These are phyloP conservation scores for Trachelus iudaicus DNA, from an alignment of 2,888 invertebrate genomes.

Conservation along the genomic window DNA sequence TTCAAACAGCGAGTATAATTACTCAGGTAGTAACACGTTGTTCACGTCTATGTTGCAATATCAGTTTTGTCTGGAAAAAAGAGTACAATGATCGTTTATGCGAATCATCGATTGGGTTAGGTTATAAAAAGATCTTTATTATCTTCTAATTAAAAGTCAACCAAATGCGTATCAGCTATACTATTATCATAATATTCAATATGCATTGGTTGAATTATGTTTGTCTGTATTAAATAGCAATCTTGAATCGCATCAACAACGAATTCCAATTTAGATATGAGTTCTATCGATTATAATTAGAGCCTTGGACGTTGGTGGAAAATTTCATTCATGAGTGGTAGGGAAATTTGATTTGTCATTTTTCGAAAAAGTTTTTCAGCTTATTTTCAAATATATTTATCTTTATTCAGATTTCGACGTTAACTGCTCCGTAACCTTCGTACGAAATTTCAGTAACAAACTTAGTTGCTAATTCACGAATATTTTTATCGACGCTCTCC, in stretches of 20 bases:
- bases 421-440: no score
- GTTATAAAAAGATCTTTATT: background rate
- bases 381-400: no score
- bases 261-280: background rate
- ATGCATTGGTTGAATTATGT: background rate
- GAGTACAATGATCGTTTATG: background rate
- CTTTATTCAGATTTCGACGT: no score
- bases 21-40: background rate
- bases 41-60: background rate
- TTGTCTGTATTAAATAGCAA: background rate
- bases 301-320: no score
- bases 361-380: no score
- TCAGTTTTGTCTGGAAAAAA: background rate
- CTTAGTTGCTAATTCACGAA: no score
- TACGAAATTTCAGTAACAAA: no score
- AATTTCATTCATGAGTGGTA: no score
- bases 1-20: background rate
- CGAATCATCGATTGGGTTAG: background rate
- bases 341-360: no score
- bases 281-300: background rate
- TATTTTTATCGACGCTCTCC: no score
- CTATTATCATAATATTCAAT: background rate
- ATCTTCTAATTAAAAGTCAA: background rate
- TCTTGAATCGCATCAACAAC: background rate
- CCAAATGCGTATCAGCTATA: background rate